phyloP scores from a whole-genome alignment of 2,797 vertebrate genomes.

The Gambelia wislizenii region DNA sequence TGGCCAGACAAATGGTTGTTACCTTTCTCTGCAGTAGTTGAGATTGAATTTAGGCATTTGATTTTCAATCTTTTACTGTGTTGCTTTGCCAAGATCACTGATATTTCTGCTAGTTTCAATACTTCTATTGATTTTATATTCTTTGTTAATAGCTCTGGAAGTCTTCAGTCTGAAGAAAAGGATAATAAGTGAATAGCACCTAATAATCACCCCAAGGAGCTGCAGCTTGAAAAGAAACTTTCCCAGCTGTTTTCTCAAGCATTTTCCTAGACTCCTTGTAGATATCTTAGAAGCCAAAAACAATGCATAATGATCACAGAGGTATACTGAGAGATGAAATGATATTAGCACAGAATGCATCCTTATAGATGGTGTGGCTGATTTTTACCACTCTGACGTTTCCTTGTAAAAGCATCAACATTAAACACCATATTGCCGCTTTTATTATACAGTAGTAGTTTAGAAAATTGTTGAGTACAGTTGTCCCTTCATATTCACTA shows the following conservation, averaged over 20 bases:
- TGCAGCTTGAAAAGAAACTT: not conserved
- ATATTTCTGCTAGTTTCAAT: not conserved
- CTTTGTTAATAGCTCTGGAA: not conserved
- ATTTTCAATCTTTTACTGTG: not conserved
- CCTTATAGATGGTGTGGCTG: not conserved
- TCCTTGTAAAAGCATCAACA: not conserved
- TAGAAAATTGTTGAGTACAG: not conserved
- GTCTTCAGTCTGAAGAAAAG: not conserved
- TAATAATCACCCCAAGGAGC: not conserved
- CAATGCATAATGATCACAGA: not conserved
- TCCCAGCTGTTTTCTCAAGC: not conserved
- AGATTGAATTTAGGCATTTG: not conserved
- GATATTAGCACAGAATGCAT: not conserved
- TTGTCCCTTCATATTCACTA: no score
- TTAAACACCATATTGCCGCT: not conserved
- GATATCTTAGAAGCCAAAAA: not conserved
- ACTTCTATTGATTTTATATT: not conserved
- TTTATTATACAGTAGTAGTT: not conserved
- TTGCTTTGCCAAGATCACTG: not conserved
- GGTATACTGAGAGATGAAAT: not conserved
- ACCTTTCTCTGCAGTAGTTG: not conserved
- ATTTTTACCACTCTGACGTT: not conserved
- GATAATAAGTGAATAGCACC: not conserved
- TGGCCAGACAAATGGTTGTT: not conserved
- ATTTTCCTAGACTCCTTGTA: not conserved